Evolutionary conservation across 2,797 vertebrate species (phyloP).

Genomic region (Garrulus glandarius): DNA sequence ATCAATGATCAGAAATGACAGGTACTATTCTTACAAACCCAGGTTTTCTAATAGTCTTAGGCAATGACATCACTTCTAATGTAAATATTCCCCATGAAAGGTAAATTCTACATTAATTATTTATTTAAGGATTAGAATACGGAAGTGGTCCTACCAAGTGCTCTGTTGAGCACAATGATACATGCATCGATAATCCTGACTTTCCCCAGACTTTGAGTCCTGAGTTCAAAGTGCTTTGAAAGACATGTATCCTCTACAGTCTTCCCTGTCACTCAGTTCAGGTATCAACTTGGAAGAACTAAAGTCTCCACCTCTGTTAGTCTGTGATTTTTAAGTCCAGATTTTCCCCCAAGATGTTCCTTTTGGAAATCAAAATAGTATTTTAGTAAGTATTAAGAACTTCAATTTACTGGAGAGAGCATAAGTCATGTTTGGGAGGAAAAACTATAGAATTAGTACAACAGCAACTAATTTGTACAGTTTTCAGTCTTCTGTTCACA

Average conservation of each 20-base stretch:
- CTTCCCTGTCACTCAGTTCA: not conserved
- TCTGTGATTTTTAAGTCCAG: not conserved
- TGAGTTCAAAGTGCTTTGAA: not conserved
- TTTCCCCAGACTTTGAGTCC: not conserved
- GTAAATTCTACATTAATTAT: not conserved
- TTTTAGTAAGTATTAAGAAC: not conserved
- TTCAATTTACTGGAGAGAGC: not conserved
- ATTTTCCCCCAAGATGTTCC: not conserved
- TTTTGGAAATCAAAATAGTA: not conserved
- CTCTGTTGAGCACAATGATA: fast-evolving
- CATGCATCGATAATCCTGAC: not conserved
- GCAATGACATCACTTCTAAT: fast-evolving
- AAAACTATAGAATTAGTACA: fast-evolving
- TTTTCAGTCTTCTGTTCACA: not conserved
- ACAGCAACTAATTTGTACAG: fast-evolving
- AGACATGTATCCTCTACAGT: fast-evolving
- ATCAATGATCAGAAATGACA: not conserved
- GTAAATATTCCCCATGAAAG: not conserved
- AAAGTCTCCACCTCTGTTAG: not conserved
- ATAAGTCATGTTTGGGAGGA: not conserved
- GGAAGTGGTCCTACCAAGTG: not conserved
- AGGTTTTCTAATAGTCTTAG: not conserved
- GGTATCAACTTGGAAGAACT: not conserved
- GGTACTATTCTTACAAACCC: not conserved
- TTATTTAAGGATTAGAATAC: not conserved